Evolutionary conservation across 2,113 vertebrate genomes (phyloP).

Genomic region (Salvelinus alpinus): DNA sequence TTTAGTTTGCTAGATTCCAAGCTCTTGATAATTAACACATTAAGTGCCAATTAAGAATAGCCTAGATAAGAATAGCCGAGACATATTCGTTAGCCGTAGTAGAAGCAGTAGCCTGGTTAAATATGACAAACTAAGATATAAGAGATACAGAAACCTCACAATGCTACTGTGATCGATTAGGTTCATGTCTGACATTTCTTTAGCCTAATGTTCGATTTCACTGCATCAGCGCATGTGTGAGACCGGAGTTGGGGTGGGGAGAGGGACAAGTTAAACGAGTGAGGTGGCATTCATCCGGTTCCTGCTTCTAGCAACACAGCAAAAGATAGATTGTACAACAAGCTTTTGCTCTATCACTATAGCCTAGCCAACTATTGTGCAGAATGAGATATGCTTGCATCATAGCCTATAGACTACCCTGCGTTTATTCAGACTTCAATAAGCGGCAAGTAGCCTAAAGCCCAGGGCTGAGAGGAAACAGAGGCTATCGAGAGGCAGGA

Average conservation of each 20-base stretch:
- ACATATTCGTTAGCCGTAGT: too few species aligned
- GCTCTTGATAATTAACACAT: background rate
- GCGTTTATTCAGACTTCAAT: conserved; percentile 58
- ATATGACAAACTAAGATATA: too few species aligned
- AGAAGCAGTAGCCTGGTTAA: too few species aligned
- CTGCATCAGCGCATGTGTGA: background rate
- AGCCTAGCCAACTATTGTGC: conserved; percentile 30
- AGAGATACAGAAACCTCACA: too few species aligned
- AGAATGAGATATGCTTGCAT: conserved; percentile 74
- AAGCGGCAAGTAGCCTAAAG: conserved; percentile 7
- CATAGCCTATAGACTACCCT: conserved; percentile 53
- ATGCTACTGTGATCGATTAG: too few species aligned
- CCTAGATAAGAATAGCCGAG: background rate
- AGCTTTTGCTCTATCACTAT: background rate
- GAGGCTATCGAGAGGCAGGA: conserved; percentile 49
- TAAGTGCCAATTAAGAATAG: background rate
- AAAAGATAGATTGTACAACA: conserved; percentile 33
- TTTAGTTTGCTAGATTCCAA: conserved; percentile 21
- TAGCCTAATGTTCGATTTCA: background rate
- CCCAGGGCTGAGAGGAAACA: conserved; percentile 33
- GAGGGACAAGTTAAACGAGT: background rate
- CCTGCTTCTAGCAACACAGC: background rate
- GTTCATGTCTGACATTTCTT: background rate
- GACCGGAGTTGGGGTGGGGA: background rate
- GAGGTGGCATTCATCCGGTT: conserved; percentile 17